Evolutionary conservation across 1,140 invertebrate genomes (phyloP), one percentile per base, ranked within the genome.

Genomic region (Hyphantria cunea): DNA sequence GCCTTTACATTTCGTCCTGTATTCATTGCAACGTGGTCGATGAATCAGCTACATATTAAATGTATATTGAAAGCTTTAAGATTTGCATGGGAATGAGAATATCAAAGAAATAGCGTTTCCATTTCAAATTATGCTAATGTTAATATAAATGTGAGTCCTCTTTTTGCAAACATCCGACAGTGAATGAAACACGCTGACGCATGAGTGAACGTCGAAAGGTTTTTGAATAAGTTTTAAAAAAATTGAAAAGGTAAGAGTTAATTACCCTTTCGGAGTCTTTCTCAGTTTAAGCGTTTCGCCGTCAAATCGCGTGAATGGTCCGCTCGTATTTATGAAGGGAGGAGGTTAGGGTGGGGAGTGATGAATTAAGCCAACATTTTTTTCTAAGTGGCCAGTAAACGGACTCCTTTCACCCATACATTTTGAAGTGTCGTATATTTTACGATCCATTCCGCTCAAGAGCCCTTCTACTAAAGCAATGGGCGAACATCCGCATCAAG

Each of bases 361-460:
- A 79, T 86, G 85, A 84, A 87, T 87, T 86, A 89, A 85, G 81
- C 84, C 79, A 79, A 86, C 82, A 79, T 87, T 87, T 86, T 58
- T 86, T 85, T 85, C 80, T 84, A 84, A 87, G 86, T 87, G 86
- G 80, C 75, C 81, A 82, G 69, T 89, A 84, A 86, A 86, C 77
- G 83, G 73, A 64, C 74, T 72, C 68, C 76, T 79, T 82, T 78
- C 72, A 74, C 74, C 79, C 79, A 75, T 86, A 84, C 86, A 86
- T 86, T 84, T 84, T 84, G 80, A 76, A 86, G 82, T 84, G 78
- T 81, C 84, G 78, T 85, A 87, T 86, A 89, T 87, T 87, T 87
- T 87, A 89, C 84, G 86, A 85, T 78, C 82, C 76, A 79, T 80
- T 69, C 69, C 72, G 79, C 75, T 80, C 53, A 73, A 85, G 84